Base-by-base conservation (phyloP, 2,797 vertebrate species). In the Odontamblyopus lacepedii region DNA sequence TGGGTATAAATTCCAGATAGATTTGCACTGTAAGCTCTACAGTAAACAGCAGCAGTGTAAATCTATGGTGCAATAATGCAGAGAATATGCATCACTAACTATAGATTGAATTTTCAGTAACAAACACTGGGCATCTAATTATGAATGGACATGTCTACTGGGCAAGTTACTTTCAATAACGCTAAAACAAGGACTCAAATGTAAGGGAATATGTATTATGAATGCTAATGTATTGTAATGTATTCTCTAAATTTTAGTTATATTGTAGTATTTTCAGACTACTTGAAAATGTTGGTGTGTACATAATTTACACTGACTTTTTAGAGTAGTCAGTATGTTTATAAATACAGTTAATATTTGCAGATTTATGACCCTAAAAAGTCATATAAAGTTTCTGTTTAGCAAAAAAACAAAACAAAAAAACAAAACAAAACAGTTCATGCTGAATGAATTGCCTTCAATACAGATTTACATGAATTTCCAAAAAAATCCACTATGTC, bases 61-160 rank as follows among this genome's bases (percentile, higher is more conserved):
- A 48, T 18, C 13, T 41, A 27, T 44, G 60, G 67, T 70, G 55
- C 69, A 60, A 78, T 78, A 71, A 75, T 56, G 65, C 64, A 64
- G 41, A 65, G 50, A 65, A 48, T 65, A 48, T 48, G 41, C 63
- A 65, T 65, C 63, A 65, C 38, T 50, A 27, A 65, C 41, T 65
- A 50, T 65, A 41, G 63, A 65, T 65, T 65, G 41, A 44, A 65
- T 50, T 65, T 50, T 48, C 41, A 29, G 62, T 48, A 48, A 44
- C 62, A 63, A 63, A 63, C 35, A 44, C 62, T 41, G 62, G 35
- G 30, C 35, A 30, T 18, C 18, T 63, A 26, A 48, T 65, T 63
- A 63, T 35, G 61, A n/a, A 63, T 35, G 61, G 60, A 35, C n/a
- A 11, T 9, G 61, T 63, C 19, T 3, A 9, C 3, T 19, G 8